These are phyloP conservation scores for Andrena bucephala DNA, from an alignment of 2,888 invertebrate genomes.

Conservation along the genomic window DNA sequence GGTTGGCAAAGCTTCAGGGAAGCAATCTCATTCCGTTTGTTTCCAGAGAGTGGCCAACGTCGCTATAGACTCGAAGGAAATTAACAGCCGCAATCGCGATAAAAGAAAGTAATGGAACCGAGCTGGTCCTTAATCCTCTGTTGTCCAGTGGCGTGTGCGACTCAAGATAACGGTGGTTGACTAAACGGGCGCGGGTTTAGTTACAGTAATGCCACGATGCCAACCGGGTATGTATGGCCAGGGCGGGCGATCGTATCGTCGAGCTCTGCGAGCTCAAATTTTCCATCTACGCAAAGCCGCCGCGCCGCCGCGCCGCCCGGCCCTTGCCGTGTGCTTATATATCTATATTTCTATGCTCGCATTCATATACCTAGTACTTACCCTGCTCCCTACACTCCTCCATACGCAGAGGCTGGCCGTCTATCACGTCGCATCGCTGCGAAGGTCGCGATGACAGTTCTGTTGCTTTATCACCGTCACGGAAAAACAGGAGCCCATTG, in stretches of 20 bases:
- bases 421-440: neutral
- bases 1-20: neutral
- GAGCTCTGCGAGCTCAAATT: slow-evolving; percentile 6
- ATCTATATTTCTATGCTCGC: too few relatives aligned
- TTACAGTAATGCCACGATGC: slow-evolving; percentile 25
- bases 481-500: neutral
- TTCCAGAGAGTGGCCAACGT: slow-evolving; percentile 10
- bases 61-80: slow-evolving; percentile 19
- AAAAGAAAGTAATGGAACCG: slow-evolving; percentile 44
- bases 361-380: neutral
- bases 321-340: too few relatives aligned
- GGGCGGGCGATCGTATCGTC: slow-evolving; percentile 16
- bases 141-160: slow-evolving; percentile 44
- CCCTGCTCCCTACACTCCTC: neutral
- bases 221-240: slow-evolving; percentile 6
- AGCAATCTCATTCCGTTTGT: neutral
- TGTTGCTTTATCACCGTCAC: slow-evolving; percentile 2
- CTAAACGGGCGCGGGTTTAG: slow-evolving; percentile 29
- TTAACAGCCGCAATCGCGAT: slow-evolving; percentile 43
- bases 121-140: slow-evolving; percentile 39
- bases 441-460: slow-evolving; percentile 7
- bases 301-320: neutral
- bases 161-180: slow-evolving; percentile 33
- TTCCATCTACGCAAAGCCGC: neutral
- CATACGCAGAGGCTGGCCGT: neutral